These are phyloP conservation scores for Perca schrenkii DNA, from an alignment of 2,113 vertebrate species.

Conservation along the genomic window DNA sequence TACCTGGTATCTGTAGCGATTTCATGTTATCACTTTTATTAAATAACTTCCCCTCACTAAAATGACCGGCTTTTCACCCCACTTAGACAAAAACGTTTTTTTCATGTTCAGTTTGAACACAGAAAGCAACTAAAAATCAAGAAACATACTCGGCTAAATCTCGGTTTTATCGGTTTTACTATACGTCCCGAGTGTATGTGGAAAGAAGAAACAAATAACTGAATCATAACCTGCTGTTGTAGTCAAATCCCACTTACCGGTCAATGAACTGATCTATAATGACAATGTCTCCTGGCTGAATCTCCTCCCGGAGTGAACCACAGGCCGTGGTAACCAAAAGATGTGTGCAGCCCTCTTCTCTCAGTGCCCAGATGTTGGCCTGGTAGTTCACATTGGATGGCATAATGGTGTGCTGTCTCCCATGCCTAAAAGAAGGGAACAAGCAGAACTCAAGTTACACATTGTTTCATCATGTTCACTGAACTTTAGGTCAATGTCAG, in stretches of 20 bases:
- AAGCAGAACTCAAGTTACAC: not conserved
- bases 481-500: not conserved
- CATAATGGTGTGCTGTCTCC: constrained; percentile 94
- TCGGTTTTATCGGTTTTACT: not conserved
- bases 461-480: not conserved
- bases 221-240: not conserved
- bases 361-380: constrained; percentile 97
- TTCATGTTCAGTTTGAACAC: not conserved
- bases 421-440: constrained; percentile 85
- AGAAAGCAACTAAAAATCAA: not conserved
- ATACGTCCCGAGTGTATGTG: not conserved
- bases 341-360: constrained; percentile 94
- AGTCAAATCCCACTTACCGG: constrained; percentile 79
- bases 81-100: not conserved
- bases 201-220: not conserved
- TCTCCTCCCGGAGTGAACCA: constrained; percentile 94
- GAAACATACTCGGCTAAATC: not conserved
- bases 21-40: not conserved
- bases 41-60: not conserved
- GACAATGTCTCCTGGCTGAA: constrained; percentile 95
- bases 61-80: not conserved
- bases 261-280: constrained; percentile 98
- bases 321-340: constrained; percentile 94
- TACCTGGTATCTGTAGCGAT: too few species aligned
- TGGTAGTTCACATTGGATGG: constrained; percentile 94